phyloP scores from a whole-genome alignment of 1,140 invertebrate species.

The Leucophenga varia region DNA sequence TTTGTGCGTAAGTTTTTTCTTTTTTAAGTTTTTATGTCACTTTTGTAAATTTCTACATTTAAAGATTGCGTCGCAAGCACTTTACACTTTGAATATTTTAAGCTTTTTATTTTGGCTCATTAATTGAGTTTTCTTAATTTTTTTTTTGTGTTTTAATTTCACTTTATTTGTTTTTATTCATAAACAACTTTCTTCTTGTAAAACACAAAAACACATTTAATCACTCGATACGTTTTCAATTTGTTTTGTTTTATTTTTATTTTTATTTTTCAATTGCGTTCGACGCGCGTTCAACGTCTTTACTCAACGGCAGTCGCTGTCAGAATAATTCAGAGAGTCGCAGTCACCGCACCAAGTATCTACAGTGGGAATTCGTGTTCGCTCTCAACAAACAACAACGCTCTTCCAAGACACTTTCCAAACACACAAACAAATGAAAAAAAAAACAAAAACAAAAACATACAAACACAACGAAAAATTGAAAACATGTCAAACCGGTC shows the following conservation, averaged over 20 bases:
- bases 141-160: conserved; percentile 3
- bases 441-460: no score
- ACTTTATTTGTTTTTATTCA: conserved; percentile 6
- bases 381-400: conserved; percentile 2
- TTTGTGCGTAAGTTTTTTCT: background rate
- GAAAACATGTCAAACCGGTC: conserved; percentile 30
- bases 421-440: no score
- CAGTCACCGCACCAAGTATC: conserved; percentile 41
- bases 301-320: conserved; percentile 53
- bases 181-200: conserved; percentile 24
- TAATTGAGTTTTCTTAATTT: conserved; percentile 5
- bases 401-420: conserved; percentile 1
- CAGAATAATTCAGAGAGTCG: conserved; percentile 45
- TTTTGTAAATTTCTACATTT: no score
- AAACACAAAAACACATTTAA: conserved; percentile 2
- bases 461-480: conserved; percentile 7
- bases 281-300: conserved; percentile 45
- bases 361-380: conserved; percentile 30
- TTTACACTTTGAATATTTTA: no score
- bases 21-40: background rate
- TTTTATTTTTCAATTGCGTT: conserved; percentile 21
- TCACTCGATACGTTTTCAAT: conserved; percentile 7
- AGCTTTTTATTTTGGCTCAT: conserved; percentile 18
- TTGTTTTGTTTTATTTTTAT: conserved; percentile 11
- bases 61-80: no score